Base-by-base conservation (phyloP, 2,888 invertebrate genomes). In the Tanytarsus gracilentus region DNA sequence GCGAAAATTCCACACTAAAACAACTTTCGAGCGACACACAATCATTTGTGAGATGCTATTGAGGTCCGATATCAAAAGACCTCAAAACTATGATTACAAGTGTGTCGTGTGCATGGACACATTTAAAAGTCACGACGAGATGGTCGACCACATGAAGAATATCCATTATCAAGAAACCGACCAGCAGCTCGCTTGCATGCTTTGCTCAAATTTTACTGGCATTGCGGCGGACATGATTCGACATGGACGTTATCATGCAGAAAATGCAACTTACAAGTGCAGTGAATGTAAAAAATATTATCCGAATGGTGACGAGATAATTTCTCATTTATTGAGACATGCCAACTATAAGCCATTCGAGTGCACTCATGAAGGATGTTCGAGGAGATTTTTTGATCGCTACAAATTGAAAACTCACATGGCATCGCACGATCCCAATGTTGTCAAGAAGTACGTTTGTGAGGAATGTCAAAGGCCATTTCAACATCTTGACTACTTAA, bases 271-370 rank as follows among this genome's bases (percentile, higher is more conserved):
- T 9, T 58, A 58, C 18, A 11, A 14, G 2, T 58, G 58, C 21
- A 48, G 58, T 9, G 29, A 30, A 1, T 58, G 58, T 14, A 14
- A 58, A 11, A 58, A 58, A 30, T 18, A 4, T 4, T 58, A 21
- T 48, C 58, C 58, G 7, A 58, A 58, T 48, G 58, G 58, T 1
- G 58, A 58, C 11, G 58, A 58, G 16, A 58, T 58, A 11, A 27
- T 48, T 2, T 5, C 16, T 4, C 58, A 58, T 48, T 14, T 58
- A 16, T 30, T 58, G 11, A 16, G 58, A n/a, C 58, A 58, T 27
- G 40, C 40, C 6, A 48, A 58, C 4, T 58, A 58, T 27, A 44
- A 48, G 6, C 58, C 58, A 4, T 58, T 44, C n/a, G 27, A n/a
- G 9, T 58, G 58, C 9, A 18, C 9, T 18, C 44, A 44, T 11